phyloP scores from a whole-genome alignment of 2,113 vertebrate genomes.

The Sander vitreus region DNA sequence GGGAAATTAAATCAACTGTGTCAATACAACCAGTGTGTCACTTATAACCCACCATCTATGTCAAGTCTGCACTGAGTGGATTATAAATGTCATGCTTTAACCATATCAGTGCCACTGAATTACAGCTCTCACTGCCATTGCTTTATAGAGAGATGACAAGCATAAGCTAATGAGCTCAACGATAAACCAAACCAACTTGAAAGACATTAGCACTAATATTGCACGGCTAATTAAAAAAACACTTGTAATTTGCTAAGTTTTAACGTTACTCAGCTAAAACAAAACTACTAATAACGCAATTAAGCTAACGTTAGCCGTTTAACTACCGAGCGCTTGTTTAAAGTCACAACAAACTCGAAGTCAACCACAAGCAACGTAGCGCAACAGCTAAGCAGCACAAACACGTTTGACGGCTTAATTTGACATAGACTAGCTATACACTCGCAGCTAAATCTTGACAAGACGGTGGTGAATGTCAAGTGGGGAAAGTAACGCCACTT shows the following conservation, averaged over 20 bases:
- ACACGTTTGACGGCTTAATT: background rate
- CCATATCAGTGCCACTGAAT: background rate
- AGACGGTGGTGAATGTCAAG: background rate
- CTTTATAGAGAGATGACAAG: background rate
- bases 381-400: background rate
- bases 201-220: background rate
- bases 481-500: background rate
- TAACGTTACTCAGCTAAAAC: too few relatives aligned
- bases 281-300: background rate
- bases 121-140: background rate
- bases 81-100: background rate
- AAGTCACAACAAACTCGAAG: conserved; percentile 62
- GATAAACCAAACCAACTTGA: background rate
- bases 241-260: background rate
- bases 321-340: background rate
- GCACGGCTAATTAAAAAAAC: background rate
- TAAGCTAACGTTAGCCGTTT: background rate
- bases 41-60: background rate
- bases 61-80: background rate
- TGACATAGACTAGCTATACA: background rate
- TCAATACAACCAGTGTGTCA: background rate
- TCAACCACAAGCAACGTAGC: background rate
- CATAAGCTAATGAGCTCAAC: background rate
- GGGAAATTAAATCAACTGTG: background rate
- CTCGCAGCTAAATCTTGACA: background rate